Conservation (phyloP, 1,140 invertebrate genomes). For the Rhopalosiphum maidis region DNA sequence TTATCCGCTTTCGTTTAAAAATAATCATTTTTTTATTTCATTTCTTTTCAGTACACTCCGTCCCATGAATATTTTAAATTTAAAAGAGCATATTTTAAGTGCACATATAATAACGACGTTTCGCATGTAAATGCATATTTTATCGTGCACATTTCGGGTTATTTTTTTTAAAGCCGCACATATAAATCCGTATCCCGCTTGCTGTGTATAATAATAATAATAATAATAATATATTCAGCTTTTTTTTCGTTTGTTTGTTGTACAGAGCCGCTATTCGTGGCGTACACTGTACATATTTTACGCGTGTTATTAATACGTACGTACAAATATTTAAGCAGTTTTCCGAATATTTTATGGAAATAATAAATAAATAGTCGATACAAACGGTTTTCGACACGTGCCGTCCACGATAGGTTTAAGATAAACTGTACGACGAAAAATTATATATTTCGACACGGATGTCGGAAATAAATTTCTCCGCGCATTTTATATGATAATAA, state of each 20-base stretch:
- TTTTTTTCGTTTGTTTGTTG: constrained; percentile 32
- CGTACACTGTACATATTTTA: not conserved
- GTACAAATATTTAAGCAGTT: constrained; percentile 50
- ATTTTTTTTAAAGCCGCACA: constrained; percentile 37
- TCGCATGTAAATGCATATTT: constrained; percentile 50
- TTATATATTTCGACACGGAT: not conserved
- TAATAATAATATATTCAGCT: constrained; percentile 27
- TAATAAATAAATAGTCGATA: constrained; percentile 34
- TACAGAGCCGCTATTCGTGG: not conserved
- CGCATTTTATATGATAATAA: not conserved
- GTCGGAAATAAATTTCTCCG: not conserved
- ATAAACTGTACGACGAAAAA: not conserved
- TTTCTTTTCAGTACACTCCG: not conserved
- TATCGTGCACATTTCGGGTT: constrained; percentile 37
- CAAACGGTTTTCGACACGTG: not conserved
- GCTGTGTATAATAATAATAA: not conserved
- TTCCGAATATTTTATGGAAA: constrained; percentile 1
- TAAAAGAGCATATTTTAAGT: constrained; percentile 46
- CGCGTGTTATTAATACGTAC: not conserved
- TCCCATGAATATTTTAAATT: constrained; percentile 51
- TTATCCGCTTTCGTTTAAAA: constrained; percentile 52
- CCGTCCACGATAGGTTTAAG: not conserved
- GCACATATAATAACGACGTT: constrained; percentile 47
- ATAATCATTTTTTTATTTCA: constrained; percentile 39
- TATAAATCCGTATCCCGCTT: constrained; percentile 35